Evolutionary conservation across 2,888 invertebrate species (phyloP), one percentile per base, ranked within the genome.

Genomic region (Noctua pronuba): DNA sequence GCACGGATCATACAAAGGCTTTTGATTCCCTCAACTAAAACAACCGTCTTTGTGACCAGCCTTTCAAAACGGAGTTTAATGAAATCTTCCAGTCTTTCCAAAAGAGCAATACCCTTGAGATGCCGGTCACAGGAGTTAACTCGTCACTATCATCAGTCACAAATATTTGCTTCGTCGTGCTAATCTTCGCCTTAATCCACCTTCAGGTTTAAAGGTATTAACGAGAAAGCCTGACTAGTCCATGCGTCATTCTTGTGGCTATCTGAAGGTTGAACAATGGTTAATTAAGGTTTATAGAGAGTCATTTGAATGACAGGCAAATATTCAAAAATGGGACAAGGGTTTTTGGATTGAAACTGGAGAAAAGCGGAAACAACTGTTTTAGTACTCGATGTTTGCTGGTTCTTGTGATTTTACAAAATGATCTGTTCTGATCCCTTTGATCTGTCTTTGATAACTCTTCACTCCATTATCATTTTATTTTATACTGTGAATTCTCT

Each of bases 131-230:
- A 86, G 84, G 88, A 87, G 87, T 87, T 85, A 80, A 75, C 77
- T 77, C 82, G 75, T 87, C 89, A 88, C 79, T 88, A 79, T 77
- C 81, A 77, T 75, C 86, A 83, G 87, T 87, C 88, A 90, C 91
- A 93, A 92, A 93, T 93, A 92, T 93, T 93, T 93, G 84, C 90
- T 72, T 77, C 79, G 82, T 65, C 81, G 62, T 66, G 72, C 72
- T 92, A 92, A 93, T 92, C 92, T 80, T 28, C 18, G 73, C 58
- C 60, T 38, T 92, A 92, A 92, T 92, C 92, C 90, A 70, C 49
- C 62, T 73, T 75, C 79, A 82, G 86, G 89, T 79, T 86, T 91
- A 90, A 90, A 88, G 74, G 91, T 79, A 90, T 92, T 92, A 92
- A 75, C 90, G 79, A 83, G 91, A 93, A 93, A 93, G 92, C 92